Base-by-base conservation (phyloP, 2,113 vertebrate species). In the Rhinolophus sinicus region DNA sequence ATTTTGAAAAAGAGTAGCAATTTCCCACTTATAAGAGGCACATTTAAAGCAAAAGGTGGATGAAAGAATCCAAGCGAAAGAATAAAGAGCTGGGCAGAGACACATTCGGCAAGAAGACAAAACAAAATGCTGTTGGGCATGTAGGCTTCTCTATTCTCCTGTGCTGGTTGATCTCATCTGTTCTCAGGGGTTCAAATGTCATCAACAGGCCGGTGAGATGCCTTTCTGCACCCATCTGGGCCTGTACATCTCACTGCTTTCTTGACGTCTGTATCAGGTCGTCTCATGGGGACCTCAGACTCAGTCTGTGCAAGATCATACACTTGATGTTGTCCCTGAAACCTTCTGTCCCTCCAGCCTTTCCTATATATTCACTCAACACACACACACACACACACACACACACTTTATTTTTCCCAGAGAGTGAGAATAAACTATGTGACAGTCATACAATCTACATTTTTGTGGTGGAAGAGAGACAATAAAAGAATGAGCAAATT, bases 141-240 rank as follows among this genome's bases (percentile, higher is more conserved):
- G 4, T 0, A 9, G 62, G 7, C 22, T 18, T 75, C n/a, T 54
- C 26, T 8, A 6, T 8, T 12, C n/a, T 67, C 3, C 0, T 18
- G 4, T 30, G 1, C 44, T 21, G 15, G 44, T 4, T 4, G 2
- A 64, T 5, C 22, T 24, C n/a, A 2, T 60, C 50, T 26, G 0
- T 7, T 6, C 62, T 44, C 60, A 16, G 10, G 62, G 44, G 5
- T 56, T 56, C 75, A 62, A 10, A 19, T 15, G 3, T 12, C 8
- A 4, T 72, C 64, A 8, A 1, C 4, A 18, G 65, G 7, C 40
- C 44, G 4, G 44, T 12, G 28, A 2, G 3, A 28, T 1, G 6
- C 52, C 12, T 33, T 0, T 7, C 5, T 44, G 35, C 9, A 2
- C 38, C 38, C 3, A 1, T 4, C 3, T 30, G 8, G 7, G 33